Evolutionary conservation across 2,888 invertebrate genomes (phyloP), one percentile per base, ranked within the genome.

Genomic region (Mellilla xanthometata): DNA sequence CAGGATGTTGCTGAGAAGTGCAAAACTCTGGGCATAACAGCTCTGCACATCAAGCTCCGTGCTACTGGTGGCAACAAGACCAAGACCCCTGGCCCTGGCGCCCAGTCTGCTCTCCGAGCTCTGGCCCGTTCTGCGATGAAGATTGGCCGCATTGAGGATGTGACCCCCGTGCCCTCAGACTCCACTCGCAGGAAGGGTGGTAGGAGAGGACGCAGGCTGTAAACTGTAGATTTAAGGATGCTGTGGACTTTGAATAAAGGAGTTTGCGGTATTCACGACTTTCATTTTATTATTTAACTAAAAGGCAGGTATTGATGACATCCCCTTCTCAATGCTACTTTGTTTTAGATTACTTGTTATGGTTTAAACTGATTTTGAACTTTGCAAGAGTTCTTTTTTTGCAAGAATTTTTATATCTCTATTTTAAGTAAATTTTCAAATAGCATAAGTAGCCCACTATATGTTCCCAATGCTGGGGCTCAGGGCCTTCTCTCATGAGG

Each of bases 171-270:
- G 86, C 99, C 99, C 72, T 98, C 99, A 43, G 99, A 99, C 91
- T 96, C 97, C 54, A 99, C 99, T 41, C 95, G 99, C 81, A 97
- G 99, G 93, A 99, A 99, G 96, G 99, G 99, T 80, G 99, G 99
- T 91, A 95, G 99, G 78, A 96, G 99, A 92, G 99, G 99, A 92
- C 96, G 99, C 90, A 95, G 99, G 92, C 94, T 99, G 94, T 99
- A 98, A 93, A 90, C 79, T 85, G 75, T 78, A 85, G 86, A 81
- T 72, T 60, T 82, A 86, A 86, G 85, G 55, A 59, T 55, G 80
- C 83, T 88, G 81, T 86, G 67, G 65, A 75, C 82, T 88, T 73
- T 66, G 38, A 86, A 82, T 85, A 84, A 77, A 81, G 39, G 62
- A 68, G 77, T 84, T 80, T 76, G 60, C 68, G 49, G 85, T 82